phyloP scores from a whole-genome alignment of 2,797 vertebrate genomes.

The Anguilla marmorata region DNA sequence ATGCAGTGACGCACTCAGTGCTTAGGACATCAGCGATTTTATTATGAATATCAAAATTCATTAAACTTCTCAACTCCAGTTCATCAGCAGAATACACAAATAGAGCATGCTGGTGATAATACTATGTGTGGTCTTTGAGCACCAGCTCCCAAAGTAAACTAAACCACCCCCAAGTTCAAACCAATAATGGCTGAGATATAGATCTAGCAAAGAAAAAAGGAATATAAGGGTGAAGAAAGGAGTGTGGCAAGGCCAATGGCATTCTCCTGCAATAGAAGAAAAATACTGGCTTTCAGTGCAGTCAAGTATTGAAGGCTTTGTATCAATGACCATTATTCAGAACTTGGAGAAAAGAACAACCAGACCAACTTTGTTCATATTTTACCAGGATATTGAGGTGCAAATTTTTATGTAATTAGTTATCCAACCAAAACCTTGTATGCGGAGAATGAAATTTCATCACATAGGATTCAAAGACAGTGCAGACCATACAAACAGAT shows the following conservation, averaged over 20 bases:
- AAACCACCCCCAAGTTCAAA: too few species aligned
- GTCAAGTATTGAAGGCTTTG: too few species aligned
- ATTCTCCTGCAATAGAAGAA: too few species aligned
- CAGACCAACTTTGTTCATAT: not conserved
- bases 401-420: not conserved
- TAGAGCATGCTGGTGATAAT: not conserved
- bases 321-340: not conserved
- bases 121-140: not conserved
- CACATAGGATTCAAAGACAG: too few species aligned
- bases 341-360: not conserved
- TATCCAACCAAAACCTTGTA: not conserved
- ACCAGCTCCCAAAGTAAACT: not conserved
- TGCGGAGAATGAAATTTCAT: not conserved
- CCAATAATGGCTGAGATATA: not conserved
- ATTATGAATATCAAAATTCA: not conserved
- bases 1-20: not conserved
- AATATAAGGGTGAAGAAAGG: not conserved
- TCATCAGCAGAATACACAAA: not conserved
- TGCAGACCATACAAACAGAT: too few species aligned
- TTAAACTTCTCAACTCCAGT: not conserved
- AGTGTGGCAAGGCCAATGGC: too few species aligned
- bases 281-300: too few species aligned
- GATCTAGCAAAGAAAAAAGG: not conserved
- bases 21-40: not conserved
- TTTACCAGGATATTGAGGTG: not conserved